Conservation (phyloP, 2,888 invertebrate species). For the Drosophila pseudotakahashii region DNA sequence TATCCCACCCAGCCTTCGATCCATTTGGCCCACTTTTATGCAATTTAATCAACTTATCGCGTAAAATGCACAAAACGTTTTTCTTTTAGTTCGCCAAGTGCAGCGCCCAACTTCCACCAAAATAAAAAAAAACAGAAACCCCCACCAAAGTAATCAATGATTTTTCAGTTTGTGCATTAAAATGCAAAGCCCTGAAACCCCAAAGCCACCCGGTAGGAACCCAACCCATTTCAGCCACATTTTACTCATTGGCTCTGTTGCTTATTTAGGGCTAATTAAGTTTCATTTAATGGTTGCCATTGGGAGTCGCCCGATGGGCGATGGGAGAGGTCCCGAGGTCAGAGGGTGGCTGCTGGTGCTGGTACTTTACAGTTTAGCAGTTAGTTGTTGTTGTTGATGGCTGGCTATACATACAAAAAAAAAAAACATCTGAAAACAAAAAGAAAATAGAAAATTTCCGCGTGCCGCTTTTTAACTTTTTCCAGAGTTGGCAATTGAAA, state of each 20-base stretch:
- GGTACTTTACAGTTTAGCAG: conserved; percentile 51
- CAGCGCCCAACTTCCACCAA: background rate
- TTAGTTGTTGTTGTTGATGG: conserved; percentile 43
- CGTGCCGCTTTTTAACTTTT: conserved; percentile 51
- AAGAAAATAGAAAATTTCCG: conserved; percentile 46
- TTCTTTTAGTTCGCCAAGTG: conserved; percentile 35
- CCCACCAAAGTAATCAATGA: conserved; percentile 61
- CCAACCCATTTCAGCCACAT: conserved; percentile 27
- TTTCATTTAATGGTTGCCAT: conserved; percentile 54
- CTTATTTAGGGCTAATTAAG: conserved; percentile 64
- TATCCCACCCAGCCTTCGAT: conserved; percentile 5
- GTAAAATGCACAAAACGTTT: conserved; percentile 58
- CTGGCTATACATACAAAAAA: conserved; percentile 1
- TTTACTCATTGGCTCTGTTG: conserved; percentile 51
- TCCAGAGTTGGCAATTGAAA: conserved; percentile 47
- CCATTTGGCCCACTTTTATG: conserved; percentile 56
- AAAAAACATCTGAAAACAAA: conserved; percentile 15
- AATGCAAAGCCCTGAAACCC: conserved; percentile 40
- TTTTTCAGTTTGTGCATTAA: conserved; percentile 60
- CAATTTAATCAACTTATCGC: conserved; percentile 78
- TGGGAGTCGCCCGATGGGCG: conserved; percentile 17
- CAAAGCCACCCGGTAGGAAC: conserved; percentile 2
- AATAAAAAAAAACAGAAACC: background rate
- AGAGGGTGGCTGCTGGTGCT: conserved; percentile 32
- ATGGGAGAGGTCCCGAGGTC: conserved; percentile 26